These are phyloP conservation scores for Pseudomyrmex dendroicus DNA, from an alignment of 1,140 invertebrate genomes.

Conservation along the genomic window DNA sequence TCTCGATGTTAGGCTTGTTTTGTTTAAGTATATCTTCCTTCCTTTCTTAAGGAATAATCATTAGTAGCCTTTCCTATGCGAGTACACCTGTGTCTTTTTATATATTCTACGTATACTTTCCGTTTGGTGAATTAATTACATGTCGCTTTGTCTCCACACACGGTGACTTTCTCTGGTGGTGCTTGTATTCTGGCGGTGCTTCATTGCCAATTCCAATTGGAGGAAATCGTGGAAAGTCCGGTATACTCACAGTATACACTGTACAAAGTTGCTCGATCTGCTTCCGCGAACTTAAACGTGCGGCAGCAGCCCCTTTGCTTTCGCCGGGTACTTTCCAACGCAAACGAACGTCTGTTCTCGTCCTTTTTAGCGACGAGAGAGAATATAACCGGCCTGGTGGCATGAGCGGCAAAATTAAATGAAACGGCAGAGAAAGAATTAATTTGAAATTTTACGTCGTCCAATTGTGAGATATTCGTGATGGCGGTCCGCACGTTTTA, in stretches of 20 bases:
- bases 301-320: neutral
- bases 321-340: conserved; percentile 41
- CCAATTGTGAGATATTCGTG: neutral
- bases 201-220: conserved; percentile 50
- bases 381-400: neutral
- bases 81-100: conserved; percentile 1
- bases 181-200: neutral
- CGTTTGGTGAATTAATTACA: conserved; percentile 57
- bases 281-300: conserved; percentile 28
- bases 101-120: neutral
- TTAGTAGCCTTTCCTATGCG: neutral
- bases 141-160: conserved; percentile 20
- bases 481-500: conserved; percentile 7
- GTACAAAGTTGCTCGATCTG: conserved; percentile 33
- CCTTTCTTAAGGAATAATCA: too few relatives aligned
- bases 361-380: conserved; percentile 18
- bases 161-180: too few relatives aligned
- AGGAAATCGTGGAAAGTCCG: conserved; percentile 59
- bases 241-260: conserved; percentile 35
- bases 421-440: conserved; percentile 39
- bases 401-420: conserved; percentile 23
- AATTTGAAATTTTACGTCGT: conserved; percentile 29
- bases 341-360: conserved; percentile 24
- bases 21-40: too few relatives aligned
- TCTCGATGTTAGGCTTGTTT: too few relatives aligned